Conservation (phyloP, 2,113 vertebrate genomes). For the Salvelinus alpinus region DNA sequence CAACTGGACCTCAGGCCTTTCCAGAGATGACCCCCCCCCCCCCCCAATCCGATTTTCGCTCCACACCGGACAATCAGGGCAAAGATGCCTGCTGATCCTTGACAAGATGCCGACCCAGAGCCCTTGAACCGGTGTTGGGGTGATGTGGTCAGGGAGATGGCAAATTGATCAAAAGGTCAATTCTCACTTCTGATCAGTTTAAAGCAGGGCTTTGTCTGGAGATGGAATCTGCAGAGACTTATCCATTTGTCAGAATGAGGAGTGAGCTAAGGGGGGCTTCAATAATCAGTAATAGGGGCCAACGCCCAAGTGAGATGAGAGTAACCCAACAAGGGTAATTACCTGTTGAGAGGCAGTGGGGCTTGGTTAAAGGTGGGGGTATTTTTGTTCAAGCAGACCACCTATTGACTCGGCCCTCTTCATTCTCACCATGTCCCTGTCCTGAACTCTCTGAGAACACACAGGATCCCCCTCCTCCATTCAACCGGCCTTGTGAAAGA, state of each 20-base stretch:
- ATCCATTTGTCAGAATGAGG: constrained; percentile 20
- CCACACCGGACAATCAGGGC: constrained; percentile 5
- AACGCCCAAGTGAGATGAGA: background rate
- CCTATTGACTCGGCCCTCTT: background rate
- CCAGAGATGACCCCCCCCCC: background rate
- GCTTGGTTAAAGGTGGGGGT: constrained; percentile 15
- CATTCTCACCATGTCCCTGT: constrained; percentile 7
- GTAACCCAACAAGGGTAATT: constrained; percentile 25
- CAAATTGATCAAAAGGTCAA: background rate
- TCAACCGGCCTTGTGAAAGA: background rate
- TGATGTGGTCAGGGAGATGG: constrained; percentile 15
- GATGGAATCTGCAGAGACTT: background rate
- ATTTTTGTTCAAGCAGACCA: constrained; percentile 1
- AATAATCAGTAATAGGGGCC: background rate
- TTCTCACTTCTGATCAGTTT: constrained; percentile 4
- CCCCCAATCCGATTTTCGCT: background rate
- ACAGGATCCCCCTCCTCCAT: background rate
- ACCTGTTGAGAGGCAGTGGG: constrained; percentile 31
- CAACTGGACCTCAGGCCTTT: constrained; percentile 26
- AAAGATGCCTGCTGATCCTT: constrained; percentile 17
- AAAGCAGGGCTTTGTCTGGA: constrained; percentile 5
- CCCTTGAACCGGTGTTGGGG: constrained; percentile 7
- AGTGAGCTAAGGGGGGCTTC: background rate
- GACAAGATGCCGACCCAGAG: background rate
- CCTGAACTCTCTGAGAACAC: constrained; percentile 7